Evolutionary conservation across 2,888 invertebrate species (phyloP), one percentile per base, ranked within the genome.

Genomic region (Charanyca ferruginea): DNA sequence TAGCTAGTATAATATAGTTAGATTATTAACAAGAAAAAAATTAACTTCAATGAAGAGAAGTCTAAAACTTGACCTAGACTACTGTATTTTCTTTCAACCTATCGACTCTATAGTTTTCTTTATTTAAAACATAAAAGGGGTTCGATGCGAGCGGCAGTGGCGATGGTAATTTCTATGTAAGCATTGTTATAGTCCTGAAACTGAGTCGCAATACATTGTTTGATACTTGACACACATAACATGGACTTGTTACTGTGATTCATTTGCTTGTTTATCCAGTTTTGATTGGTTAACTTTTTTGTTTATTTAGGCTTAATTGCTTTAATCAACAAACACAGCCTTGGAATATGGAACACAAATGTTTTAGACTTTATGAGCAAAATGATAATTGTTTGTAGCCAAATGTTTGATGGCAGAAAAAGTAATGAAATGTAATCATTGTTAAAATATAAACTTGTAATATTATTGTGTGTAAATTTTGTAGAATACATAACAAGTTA

Each of bases 101-200:
- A 32, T 62, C 77, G 62, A 52, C 77, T 84, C 83, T 6, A 60
- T 53, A 63, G 80, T 61, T 84, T 80, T 45, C 76, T 64, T 8
- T 79, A 69, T 54, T 55, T 42, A 77, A 81, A 77, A 82, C 79
- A 84, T 83, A 85, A 66, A 84, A 84, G 84, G 87, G 85, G 86
- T 87, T 77, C 73, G 81, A 68, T 38, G 62, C 76, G 80, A 79
- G 80, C 70, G 76, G 61, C 76, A 83, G 84, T 83, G 79, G 83
- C 79, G 85, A 79, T 79, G 85, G 91, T 94, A 93, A 94, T 93
- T 93, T 94, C 89, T 89, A 90, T 94, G 93, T 93, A 92, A 94
- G 92, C 94, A 91, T 94, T 94, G 93, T 94, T 92, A 79, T 48
- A 88, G 89, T 90, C 92, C 91, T 91, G 88, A 85, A 87, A 70